Evolutionary conservation across 2,888 invertebrate species (phyloP).

Genomic region (Drosophila infuscata): DNA sequence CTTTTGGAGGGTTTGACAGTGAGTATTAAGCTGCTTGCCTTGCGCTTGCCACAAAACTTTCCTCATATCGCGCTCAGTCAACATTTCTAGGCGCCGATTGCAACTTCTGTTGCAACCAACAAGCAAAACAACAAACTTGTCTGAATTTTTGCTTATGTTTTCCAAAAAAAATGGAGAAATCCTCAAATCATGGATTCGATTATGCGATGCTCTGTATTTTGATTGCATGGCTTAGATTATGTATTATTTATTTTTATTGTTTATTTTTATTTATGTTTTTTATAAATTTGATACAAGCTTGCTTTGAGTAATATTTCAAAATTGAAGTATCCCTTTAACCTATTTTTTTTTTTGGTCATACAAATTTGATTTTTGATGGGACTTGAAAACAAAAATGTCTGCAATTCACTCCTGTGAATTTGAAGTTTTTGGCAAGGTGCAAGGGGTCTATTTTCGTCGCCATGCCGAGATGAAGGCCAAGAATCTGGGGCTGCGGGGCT

Average conservation of each 20-base stretch:
- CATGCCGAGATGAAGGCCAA: constrained; percentile 87
- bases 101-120: constrained; percentile 21
- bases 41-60: constrained; percentile 56
- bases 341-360: neutral
- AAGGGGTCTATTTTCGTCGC: constrained; percentile 83
- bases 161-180: neutral
- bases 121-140: constrained; percentile 20
- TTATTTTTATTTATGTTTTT: neutral
- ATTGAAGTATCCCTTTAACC: neutral
- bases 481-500: constrained; percentile 87
- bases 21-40: constrained; percentile 45
- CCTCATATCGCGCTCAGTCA: constrained; percentile 58
- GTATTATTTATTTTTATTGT: too few relatives aligned
- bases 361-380: constrained; percentile 8
- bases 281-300: neutral
- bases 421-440: constrained; percentile 80
- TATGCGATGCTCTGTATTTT: neutral
- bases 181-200: neutral
- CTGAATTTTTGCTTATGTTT: constrained; percentile 26
- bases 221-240: neutral
- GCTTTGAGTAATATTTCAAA: constrained; percentile 1
- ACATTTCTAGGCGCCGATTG: constrained; percentile 49
- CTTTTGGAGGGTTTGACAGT: constrained; percentile 24
- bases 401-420: constrained; percentile 69
- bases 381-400: constrained; percentile 35